Evolutionary conservation across 2,113 vertebrate species (phyloP), one percentile per base, ranked within the genome.

Genomic region (Platysternon megacephalum): DNA sequence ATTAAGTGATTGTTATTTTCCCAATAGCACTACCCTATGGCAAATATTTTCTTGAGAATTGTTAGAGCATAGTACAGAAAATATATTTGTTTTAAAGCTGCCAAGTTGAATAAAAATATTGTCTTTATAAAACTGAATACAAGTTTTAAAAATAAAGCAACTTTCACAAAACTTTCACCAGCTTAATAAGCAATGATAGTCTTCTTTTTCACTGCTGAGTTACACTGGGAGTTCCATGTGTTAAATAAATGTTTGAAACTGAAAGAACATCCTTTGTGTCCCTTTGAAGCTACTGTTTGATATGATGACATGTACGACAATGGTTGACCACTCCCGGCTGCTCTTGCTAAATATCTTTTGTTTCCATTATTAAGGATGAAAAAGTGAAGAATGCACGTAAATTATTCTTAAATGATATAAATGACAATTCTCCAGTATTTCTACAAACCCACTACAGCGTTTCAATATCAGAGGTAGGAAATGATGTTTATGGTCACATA

Each of bases 371-470:
- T 5, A 82, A 97, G 97, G 4, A 0, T 11, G 11, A 11, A 1
- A 28, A 28, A 5, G 1, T 91, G 26, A 53, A 95, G 35, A 98
- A 98, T 24, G 11, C 0, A 1, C 96, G 98, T 16, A 84, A 1
- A 0, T 46, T 99, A 6, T 0, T 0, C 3, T 2, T 98, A 86
- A 17, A 2, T 5, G 98, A 99, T 11, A 0, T 97, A 32, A 99
- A 99, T 7, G 98, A 98, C 94, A 94, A 98, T 12, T 29, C 90
- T 3, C 98, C 99, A 2, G 4, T 97, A 28, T 99, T 99, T 87
- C 5, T 58, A 11, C 11, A 94, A 11, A 12, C 87, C 46, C 3
- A 42, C 11, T 99, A 99, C 3, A 93, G 0, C 1, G 0, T 5
- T 7, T 84, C 39, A 5, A 11, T 99, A 22, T 97, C 98, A 86